These are phyloP conservation scores for Limnephilus marmoratus DNA, from an alignment of 2,888 invertebrate species.

Conservation along the genomic window DNA sequence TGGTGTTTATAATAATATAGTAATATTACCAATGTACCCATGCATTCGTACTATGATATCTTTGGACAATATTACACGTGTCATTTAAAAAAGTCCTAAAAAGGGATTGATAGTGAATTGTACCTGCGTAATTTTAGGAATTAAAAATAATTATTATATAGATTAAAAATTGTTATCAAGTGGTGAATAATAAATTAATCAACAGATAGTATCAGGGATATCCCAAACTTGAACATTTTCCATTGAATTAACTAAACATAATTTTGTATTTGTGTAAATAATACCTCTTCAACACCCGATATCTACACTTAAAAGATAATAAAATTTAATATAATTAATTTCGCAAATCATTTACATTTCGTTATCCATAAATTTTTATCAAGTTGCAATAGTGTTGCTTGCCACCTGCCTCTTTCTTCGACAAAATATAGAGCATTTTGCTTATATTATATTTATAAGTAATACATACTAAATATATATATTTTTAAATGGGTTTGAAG, in stretches of 20 bases:
- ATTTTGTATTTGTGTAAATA: not conserved
- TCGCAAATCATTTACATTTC: not conserved
- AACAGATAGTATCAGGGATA: not conserved
- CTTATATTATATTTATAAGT: too few species aligned
- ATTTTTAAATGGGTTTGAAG: too few species aligned
- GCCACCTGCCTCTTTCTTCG: not conserved
- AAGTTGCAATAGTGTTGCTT: not conserved
- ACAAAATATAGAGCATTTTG: too few species aligned
- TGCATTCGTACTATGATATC: not conserved
- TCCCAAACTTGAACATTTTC: not conserved
- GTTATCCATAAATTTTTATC: not conserved
- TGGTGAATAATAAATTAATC: not conserved
- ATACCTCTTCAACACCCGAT: not conserved
- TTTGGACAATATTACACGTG: not conserved
- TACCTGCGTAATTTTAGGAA: too few species aligned
- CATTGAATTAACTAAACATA: not conserved
- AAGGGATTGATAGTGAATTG: not conserved
- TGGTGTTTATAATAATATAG: not conserved
- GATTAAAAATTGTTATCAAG: not conserved
- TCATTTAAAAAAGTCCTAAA: not conserved
- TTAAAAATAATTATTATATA: too few species aligned
- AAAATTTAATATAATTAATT: not conserved
- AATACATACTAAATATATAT: too few species aligned
- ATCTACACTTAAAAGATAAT: not conserved
- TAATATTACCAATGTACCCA: not conserved